Base-by-base conservation (phyloP, 2,113 vertebrate species). In the Catagonus wagneri region DNA sequence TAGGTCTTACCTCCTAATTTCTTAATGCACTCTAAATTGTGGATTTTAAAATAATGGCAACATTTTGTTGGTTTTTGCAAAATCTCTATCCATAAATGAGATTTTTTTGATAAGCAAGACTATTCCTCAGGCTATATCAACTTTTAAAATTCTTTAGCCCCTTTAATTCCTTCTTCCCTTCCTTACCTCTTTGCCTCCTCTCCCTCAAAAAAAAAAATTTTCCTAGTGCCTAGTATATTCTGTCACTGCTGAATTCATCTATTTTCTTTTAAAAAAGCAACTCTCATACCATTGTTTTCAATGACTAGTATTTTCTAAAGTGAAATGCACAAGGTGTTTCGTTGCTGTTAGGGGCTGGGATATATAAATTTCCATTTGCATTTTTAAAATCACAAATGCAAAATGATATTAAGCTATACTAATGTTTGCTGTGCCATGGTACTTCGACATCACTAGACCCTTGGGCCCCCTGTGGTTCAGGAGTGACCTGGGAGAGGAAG, bases 31-130 rank as follows among this genome's bases (percentile, higher is more conserved):
- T 61, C 16, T 84, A 68, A 93, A 32, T 90, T 22, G 52, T 52
- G n/a, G 8, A n/a, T 89, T 83, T 96, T 88, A 71, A 83, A 93
- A 76, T 85, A 96, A 58, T 74, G 50, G 34, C 66, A 86, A 19
- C 0, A 3, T 83, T 86, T 61, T 74, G 14, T 84, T 95, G 66
- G n/a, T 83, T 83, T 87, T 11, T 1, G 60, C 32, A 80, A 32
- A n/a, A 44, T n/a, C 1, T 95, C 11, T 74, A 23, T 91, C 87
- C 61, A 68, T 92, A 89, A 92, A 16, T 76, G 15, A 79, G 44
- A 39, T 84, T 34, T 80, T 52, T 86, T 80, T 32, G 5, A 39
- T 86, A 86, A 87, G 15, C 19, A 75, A 44, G 65, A 36, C 66
- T 72, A 29, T 39, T 94, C 44, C 32, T 93, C 8, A 71, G 23